phyloP scores from a whole-genome alignment of 2,888 invertebrate species.

The Tipula vernalis region DNA sequence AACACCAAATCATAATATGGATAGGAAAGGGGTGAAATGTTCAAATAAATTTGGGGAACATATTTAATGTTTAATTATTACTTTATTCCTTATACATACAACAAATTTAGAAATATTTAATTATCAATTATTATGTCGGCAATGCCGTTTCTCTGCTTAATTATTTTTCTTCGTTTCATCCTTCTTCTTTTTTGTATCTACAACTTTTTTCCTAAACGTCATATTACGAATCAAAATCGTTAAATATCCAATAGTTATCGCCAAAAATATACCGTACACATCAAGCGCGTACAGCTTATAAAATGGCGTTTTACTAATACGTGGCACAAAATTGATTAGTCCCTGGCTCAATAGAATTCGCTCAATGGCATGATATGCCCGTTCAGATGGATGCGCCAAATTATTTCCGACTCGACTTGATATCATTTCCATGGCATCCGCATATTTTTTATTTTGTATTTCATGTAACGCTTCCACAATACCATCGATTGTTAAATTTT shows the following conservation, averaged over 20 bases:
- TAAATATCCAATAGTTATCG: background rate
- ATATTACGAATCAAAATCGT: background rate
- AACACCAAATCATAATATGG: too few species aligned
- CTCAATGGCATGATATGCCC: constrained; percentile 13
- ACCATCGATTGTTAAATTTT: constrained; percentile 1
- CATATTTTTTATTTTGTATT: background rate
- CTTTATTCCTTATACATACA: too few species aligned
- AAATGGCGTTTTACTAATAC: constrained; percentile 9
- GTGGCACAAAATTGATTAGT: background rate
- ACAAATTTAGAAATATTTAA: too few species aligned
- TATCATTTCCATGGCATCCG: background rate
- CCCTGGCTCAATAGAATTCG: constrained; percentile 13
- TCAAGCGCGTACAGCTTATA: constrained; percentile 11
- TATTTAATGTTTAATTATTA: too few species aligned
- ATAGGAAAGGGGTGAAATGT: too few species aligned
- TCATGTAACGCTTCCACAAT: background rate
- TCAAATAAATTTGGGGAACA: too few species aligned
- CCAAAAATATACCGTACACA: background rate
- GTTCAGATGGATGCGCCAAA: constrained; percentile 9
- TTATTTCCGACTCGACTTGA: constrained; percentile 11
- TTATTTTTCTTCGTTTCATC: background rate
- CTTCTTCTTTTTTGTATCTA: background rate
- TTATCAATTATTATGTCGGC: too few species aligned
- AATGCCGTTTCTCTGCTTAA: background rate
- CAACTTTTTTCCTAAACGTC: background rate